Evolutionary conservation across 2,113 vertebrate genomes (phyloP).

Genomic region (Periophthalmus modestus): DNA sequence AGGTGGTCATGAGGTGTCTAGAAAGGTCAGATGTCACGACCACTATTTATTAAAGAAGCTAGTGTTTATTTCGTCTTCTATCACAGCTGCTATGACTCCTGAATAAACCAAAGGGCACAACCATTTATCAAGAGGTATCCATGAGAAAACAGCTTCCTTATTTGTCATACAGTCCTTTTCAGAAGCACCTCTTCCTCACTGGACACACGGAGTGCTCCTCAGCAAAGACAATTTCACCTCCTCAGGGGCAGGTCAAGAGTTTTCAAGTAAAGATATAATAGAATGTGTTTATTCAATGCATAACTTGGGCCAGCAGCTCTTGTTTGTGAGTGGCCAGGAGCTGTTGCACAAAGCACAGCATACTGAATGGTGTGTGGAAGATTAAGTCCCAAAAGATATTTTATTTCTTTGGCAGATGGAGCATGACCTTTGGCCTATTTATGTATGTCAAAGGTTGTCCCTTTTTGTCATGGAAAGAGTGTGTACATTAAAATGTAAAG

Average conservation of each 20-base stretch:
- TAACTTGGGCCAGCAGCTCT: background rate
- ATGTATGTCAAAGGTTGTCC: no score
- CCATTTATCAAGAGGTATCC: background rate
- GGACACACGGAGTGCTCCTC: background rate
- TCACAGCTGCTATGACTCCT: constrained; percentile 12
- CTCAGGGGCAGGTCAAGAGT: background rate
- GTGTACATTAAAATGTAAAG: background rate
- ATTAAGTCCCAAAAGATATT: background rate
- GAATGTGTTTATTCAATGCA: constrained; percentile 1
- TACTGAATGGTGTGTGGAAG: constrained; percentile 23
- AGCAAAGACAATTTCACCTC: constrained; percentile 1
- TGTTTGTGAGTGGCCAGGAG: background rate
- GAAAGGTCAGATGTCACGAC: background rate
- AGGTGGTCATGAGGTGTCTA: background rate
- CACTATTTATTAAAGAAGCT: constrained; percentile 7
- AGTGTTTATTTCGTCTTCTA: constrained; percentile 5
- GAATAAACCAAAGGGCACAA: constrained; percentile 16
- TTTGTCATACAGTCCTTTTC: background rate
- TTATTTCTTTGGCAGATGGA: constrained; percentile 2
- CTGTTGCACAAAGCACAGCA: background rate
- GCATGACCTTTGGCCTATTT: background rate
- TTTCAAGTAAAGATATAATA: constrained; percentile 1
- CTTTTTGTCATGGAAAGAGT: no score
- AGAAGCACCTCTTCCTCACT: background rate
- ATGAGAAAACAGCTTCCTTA: background rate